Percentiles rank a stretch among this genome's conserved stretches.
Evolutionary conservation across 2,888 invertebrate genomes (phyloP).

Genomic region (Serripes groenlandicus): DNA sequence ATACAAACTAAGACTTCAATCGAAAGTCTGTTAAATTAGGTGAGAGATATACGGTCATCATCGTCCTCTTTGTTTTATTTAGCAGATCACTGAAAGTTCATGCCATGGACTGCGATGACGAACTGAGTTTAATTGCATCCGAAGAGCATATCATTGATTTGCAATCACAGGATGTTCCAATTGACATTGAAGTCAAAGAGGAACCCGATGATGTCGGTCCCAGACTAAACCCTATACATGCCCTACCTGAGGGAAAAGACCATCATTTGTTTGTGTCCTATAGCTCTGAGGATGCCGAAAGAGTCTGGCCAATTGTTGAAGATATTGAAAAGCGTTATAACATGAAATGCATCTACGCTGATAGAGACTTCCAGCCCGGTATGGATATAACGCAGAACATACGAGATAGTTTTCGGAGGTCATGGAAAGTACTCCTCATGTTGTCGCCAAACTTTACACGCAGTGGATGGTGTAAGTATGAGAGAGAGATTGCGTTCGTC

Average conservation of each 20-base stretch:
- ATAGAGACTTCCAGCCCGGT: constrained; percentile 40
- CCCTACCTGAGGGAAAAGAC: constrained; percentile 41
- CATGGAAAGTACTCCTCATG: constrained; percentile 24
- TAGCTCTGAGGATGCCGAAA: constrained; percentile 27
- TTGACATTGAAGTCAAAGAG: too few species aligned
- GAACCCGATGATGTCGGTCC: too few species aligned
- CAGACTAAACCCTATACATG: too few species aligned
- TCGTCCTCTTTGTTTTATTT: too few species aligned
- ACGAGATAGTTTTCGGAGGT: constrained; percentile 13
- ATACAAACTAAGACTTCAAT: too few species aligned
- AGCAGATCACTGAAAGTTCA: too few species aligned
- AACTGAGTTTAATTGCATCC: too few species aligned
- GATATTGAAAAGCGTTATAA: constrained; percentile 24
- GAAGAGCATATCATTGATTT: too few species aligned
- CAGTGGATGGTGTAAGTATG: constrained; percentile 43
- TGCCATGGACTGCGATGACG: too few species aligned
- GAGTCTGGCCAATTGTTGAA: constrained; percentile 17
- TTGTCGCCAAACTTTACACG: constrained; percentile 32
- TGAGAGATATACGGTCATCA: too few species aligned
- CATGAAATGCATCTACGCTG: constrained; percentile 30
- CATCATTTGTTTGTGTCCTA: constrained; percentile 45
- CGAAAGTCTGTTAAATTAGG: too few species aligned
- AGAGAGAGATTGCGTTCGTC: constrained; percentile 34
- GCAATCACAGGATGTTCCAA: too few species aligned
- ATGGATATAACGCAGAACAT: constrained; percentile 37